These are phyloP conservation scores for Aspidapion aeneum DNA, from an alignment of 2,888 invertebrate genomes.

Conservation along the genomic window DNA sequence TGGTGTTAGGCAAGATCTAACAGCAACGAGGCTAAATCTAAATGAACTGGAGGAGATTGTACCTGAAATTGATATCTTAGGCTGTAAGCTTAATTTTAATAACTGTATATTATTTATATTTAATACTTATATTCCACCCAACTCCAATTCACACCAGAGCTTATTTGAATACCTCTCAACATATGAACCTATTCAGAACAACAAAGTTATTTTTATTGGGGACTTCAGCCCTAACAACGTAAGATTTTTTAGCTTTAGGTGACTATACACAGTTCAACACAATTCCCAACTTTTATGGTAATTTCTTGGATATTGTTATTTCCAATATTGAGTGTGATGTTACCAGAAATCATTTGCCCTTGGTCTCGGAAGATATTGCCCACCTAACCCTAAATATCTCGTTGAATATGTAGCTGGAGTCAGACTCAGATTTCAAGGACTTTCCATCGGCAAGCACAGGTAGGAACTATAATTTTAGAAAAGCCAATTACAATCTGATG, in stretches of 20 bases:
- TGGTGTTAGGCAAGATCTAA: neutral
- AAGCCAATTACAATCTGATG: neutral
- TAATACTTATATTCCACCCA: neutral
- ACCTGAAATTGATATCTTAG: neutral
- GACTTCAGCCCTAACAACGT: neutral
- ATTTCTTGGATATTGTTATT: neutral
- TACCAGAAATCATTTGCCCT: neutral
- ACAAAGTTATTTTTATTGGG: neutral
- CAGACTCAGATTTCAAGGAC: neutral
- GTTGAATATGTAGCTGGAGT: neutral
- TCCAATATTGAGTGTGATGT: constrained; percentile 2
- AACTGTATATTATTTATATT: neutral
- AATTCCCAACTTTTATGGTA: neutral
- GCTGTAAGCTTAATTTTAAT: neutral
- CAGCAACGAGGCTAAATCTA: neutral
- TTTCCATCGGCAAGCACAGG: neutral
- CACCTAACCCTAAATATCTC: neutral
- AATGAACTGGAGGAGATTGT: neutral
- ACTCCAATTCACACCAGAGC: neutral
- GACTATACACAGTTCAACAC: too few relatives aligned
- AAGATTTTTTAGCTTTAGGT: neutral
- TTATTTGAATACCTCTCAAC: neutral
- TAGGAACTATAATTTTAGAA: neutral
- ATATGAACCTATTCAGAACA: neutral
- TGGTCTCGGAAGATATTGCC: neutral